phyloP scores from a whole-genome alignment of 2,113 vertebrate genomes.

The Nesoenas mayeri region DNA sequence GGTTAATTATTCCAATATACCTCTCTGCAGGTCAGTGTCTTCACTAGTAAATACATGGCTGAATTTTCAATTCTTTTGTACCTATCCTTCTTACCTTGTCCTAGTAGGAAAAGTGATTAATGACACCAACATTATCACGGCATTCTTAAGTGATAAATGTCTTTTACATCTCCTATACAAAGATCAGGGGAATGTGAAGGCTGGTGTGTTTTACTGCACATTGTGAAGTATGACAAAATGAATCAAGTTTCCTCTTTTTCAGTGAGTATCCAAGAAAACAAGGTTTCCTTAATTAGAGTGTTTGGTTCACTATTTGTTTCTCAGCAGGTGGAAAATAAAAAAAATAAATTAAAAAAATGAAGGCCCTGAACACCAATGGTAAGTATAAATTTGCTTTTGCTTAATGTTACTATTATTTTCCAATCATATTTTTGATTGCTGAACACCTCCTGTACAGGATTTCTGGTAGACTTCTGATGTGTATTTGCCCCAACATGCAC shows the following conservation, averaged over 20 bases:
- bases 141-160: neutral
- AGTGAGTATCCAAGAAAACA: neutral
- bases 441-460: neutral
- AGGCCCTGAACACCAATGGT: neutral
- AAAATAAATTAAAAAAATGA: neutral
- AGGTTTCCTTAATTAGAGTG: neutral
- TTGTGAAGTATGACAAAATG: neutral
- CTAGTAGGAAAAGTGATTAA: neutral
- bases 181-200: neutral
- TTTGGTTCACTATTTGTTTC: neutral
- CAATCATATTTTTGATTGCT: neutral
- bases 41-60: neutral
- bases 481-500: neutral
- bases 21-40: neutral
- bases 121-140: neutral
- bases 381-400: neutral
- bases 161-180: neutral
- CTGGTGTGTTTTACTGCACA: neutral
- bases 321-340: neutral
- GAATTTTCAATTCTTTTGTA: neutral
- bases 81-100: neutral
- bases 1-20: neutral
- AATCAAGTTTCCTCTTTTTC: neutral
- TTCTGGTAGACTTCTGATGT: neutral
- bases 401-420: constrained; percentile 5